phyloP scores from a whole-genome alignment of 2,797 vertebrate genomes.

The Zalophus californianus region DNA sequence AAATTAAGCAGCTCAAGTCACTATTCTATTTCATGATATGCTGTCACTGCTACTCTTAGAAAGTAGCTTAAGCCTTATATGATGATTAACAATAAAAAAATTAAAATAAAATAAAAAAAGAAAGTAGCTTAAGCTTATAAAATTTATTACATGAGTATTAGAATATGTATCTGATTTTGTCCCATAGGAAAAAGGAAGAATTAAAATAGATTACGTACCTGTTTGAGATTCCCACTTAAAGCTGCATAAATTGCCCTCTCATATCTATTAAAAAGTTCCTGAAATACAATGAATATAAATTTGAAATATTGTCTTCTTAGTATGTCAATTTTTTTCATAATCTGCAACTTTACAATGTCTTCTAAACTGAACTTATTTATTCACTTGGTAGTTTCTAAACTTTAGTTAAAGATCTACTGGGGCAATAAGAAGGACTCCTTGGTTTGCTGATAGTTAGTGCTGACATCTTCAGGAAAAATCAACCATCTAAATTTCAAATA shows the following conservation, averaged over 20 bases:
- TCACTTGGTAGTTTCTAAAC: constrained; percentile 36
- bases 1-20: neutral
- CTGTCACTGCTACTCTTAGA: neutral
- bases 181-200: neutral
- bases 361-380: constrained; percentile 44
- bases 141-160: neutral
- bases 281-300: constrained; percentile 73
- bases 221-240: constrained; percentile 97
- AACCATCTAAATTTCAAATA: constrained; percentile 51
- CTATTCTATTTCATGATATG: neutral
- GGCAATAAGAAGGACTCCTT: neutral
- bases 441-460: neutral
- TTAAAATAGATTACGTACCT: constrained; percentile 87
- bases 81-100: too few relatives aligned
- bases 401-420: neutral
- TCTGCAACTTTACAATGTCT: constrained; percentile 49
- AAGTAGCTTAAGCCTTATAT: neutral
- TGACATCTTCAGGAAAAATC: constrained; percentile 21
- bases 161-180: neutral
- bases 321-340: neutral
- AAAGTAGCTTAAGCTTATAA: neutral
- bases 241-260: constrained; percentile 97
- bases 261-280: constrained; percentile 96
- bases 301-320: constrained; percentile 62
- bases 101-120: neutral